These are phyloP conservation scores for Pachymerium ferrugineum DNA, from an alignment of 2,888 invertebrate species.

Conservation along the genomic window DNA sequence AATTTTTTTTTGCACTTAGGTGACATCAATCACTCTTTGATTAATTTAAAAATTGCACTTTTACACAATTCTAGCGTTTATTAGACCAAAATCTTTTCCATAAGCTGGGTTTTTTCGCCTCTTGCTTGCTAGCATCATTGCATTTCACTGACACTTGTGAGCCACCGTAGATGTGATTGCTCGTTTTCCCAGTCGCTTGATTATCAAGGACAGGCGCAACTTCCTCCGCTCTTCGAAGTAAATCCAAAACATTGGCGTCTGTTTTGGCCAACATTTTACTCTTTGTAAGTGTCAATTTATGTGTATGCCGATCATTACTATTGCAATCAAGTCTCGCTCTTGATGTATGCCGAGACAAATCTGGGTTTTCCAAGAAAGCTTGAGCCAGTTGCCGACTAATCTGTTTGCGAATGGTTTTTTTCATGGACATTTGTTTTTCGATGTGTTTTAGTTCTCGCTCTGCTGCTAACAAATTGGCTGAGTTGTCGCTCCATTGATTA, in stretches of 20 bases:
- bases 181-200: background rate
- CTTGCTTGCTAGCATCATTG: background rate
- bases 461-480: slow-evolving; percentile 32
- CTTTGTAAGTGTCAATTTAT: slow-evolving; percentile 32
- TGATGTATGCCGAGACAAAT: background rate
- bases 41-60: background rate
- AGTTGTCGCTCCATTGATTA: background rate
- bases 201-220: background rate
- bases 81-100: slow-evolving; percentile 31
- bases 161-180: background rate
- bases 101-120: slow-evolving; percentile 26
- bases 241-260: slow-evolving; percentile 33
- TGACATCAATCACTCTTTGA: background rate
- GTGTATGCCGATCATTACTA: slow-evolving; percentile 14
- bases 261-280: slow-evolving; percentile 29
- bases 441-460: slow-evolving; percentile 59
- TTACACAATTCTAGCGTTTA: background rate
- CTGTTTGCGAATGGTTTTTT: slow-evolving; percentile 77
- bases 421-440: slow-evolving; percentile 77
- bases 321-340: slow-evolving; percentile 8
- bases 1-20: background rate
- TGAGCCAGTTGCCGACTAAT: slow-evolving; percentile 77
- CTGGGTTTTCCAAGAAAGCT: slow-evolving; percentile 38
- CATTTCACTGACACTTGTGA: background rate
- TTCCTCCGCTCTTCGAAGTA: slow-evolving; percentile 10